These are phyloP conservation scores for Melanotaenia parkinsoni DNA, from an alignment of 2,797 vertebrate species.

Conservation along the genomic window DNA sequence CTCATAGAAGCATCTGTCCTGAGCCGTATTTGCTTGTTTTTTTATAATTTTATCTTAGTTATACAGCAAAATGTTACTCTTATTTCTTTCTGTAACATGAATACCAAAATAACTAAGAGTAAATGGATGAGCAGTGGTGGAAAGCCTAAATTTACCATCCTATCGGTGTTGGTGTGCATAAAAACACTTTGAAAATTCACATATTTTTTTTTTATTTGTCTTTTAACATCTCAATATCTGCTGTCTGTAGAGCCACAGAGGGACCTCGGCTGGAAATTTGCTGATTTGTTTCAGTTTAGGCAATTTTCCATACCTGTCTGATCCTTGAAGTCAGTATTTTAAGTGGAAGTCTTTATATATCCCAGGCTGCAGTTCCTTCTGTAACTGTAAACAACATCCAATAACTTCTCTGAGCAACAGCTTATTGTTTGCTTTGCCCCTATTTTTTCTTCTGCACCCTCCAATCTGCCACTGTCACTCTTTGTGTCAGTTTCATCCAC, in stretches of 20 bases:
- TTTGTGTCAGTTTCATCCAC: conserved; percentile 39
- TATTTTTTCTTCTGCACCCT: conserved; percentile 27
- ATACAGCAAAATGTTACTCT: background rate
- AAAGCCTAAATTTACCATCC: conserved; percentile 1
- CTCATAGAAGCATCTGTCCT: background rate
- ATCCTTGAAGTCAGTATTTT: conserved; percentile 63
- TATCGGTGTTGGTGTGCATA: background rate
- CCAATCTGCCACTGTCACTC: conserved; percentile 16
- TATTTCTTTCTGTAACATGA: background rate
- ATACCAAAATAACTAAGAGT: background rate
- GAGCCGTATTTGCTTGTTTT: background rate
- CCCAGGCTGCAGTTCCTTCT: conserved; percentile 34
- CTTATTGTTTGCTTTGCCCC: conserved; percentile 44
- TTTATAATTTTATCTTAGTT: background rate
- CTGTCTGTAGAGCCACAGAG: conserved; percentile 30
- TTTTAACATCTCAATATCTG: conserved; percentile 46
- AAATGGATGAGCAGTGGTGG: background rate
- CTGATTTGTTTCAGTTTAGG: conserved; percentile 52
- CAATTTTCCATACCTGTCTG: conserved; percentile 33
- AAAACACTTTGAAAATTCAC: conserved; percentile 23
- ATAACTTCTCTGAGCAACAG: conserved; percentile 35
- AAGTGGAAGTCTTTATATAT: conserved; percentile 53
- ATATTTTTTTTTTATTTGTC: conserved; percentile 35
- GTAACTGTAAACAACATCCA: conserved; percentile 59
- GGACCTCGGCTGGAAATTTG: conserved; percentile 49